phyloP scores from a whole-genome alignment of 2,797 vertebrate genomes.

The Nannoperca australis region DNA sequence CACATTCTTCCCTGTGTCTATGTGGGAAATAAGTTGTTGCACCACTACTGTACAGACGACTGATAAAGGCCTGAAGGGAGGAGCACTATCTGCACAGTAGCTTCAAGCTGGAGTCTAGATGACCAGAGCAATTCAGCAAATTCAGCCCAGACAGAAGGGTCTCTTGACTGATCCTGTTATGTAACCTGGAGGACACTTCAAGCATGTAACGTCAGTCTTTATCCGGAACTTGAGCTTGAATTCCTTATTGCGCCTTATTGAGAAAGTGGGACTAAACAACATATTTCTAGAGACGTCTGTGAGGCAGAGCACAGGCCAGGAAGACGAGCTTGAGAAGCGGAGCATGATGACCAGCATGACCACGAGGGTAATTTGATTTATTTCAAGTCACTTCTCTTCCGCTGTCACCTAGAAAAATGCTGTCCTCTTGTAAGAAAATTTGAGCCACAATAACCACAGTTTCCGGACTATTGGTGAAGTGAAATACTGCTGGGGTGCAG shows the following conservation, averaged over 20 bases:
- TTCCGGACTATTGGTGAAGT: slow-evolving; percentile 54
- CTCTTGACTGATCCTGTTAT: slow-evolving; percentile 38
- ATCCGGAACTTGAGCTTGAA: neutral
- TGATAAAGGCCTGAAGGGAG: slow-evolving; percentile 34
- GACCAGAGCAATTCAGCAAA: slow-evolving; percentile 20
- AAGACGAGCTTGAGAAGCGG: slow-evolving; percentile 31
- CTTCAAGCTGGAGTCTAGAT: slow-evolving; percentile 30
- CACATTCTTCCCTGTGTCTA: slow-evolving; percentile 19
- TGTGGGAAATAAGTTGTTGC: slow-evolving; percentile 23
- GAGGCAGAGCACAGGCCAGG: neutral
- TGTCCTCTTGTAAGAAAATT: slow-evolving; percentile 30
- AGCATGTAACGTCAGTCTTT: slow-evolving; percentile 3
- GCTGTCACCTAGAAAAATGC: slow-evolving; percentile 42
- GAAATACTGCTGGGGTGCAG: slow-evolving; percentile 51
- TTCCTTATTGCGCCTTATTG: slow-evolving; percentile 13
- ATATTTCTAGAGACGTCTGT: neutral
- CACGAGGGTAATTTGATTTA: slow-evolving; percentile 49
- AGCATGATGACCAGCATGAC: slow-evolving; percentile 33
- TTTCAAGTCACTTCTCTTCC: slow-evolving; percentile 41
- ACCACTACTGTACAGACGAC: slow-evolving; percentile 26
- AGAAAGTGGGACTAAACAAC: slow-evolving; percentile 6
- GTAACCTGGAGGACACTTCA: slow-evolving; percentile 27
- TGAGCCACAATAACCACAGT: slow-evolving; percentile 44
- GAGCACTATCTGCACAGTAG: slow-evolving; percentile 20
- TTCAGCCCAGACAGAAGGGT: slow-evolving; percentile 17